A percentile compares a stretch with the other conserved stretches of the same genome.
Conservation (phyloP, 1,140 invertebrate genomes). For the Drosophila yakuba region DNA sequence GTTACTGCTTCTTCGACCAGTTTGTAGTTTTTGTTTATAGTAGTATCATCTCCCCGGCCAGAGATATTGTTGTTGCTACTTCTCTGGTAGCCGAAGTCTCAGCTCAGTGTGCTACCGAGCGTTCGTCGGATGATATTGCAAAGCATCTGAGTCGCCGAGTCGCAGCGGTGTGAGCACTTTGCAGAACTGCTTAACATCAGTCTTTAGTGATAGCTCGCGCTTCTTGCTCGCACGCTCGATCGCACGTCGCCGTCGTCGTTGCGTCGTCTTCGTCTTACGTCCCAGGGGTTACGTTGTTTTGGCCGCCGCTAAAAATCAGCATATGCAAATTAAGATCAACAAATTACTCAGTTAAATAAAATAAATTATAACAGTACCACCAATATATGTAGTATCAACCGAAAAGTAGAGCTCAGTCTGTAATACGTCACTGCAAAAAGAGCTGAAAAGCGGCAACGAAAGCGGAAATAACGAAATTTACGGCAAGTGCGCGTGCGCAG, state of each 20-base stretch:
- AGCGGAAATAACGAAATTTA: conserved; percentile 10
- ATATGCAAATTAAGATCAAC: conserved; percentile 11
- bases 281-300: conserved; percentile 28
- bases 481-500: conserved; percentile 21
- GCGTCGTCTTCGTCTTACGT: conserved; percentile 4
- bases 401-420: background rate
- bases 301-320: conserved; percentile 32
- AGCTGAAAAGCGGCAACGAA: conserved; percentile 9
- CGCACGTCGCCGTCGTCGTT: conserved; percentile 69
- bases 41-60: conserved; percentile 53
- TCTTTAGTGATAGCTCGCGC: conserved; percentile 84
- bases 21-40: conserved; percentile 80
- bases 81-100: conserved; percentile 43
- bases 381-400: background rate
- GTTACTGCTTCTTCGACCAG: conserved; percentile 52
- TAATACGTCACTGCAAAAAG: background rate
- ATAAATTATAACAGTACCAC: background rate
- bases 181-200: conserved; percentile 84
- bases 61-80: conserved; percentile 26
- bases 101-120: conserved; percentile 41
- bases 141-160: conserved; percentile 57
- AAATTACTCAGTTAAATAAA: background rate
- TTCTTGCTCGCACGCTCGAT: conserved; percentile 83
- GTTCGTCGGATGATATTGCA: conserved; percentile 67
- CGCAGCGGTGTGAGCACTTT: conserved; percentile 71